Conservation (phyloP, 1,140 invertebrate species). For the Camponotus vicinus region DNA sequence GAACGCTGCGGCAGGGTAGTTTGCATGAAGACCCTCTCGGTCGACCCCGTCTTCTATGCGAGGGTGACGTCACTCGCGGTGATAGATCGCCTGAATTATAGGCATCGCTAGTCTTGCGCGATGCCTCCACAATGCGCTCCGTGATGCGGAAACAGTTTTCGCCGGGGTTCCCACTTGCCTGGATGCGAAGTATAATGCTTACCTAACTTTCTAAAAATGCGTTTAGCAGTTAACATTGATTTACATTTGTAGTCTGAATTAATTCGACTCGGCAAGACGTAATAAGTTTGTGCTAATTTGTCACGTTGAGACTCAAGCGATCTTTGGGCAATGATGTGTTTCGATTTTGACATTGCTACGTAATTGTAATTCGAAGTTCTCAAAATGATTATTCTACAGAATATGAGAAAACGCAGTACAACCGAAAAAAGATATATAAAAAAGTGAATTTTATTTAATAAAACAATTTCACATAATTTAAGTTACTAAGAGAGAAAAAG, state of each 20-base stretch:
- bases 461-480: too few species aligned
- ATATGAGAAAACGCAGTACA: too few species aligned
- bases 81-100: constrained; percentile 76
- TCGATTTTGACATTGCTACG: neutral
- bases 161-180: constrained; percentile 10
- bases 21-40: constrained; percentile 72
- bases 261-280: neutral
- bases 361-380: neutral
- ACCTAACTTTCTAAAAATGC: constrained; percentile 2
- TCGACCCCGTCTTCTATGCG: constrained; percentile 52
- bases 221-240: constrained; percentile 18
- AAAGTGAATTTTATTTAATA: too few species aligned
- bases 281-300: neutral
- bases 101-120: constrained; percentile 55
- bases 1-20: constrained; percentile 68
- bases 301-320: too few species aligned
- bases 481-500: too few species aligned
- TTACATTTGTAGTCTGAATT: neutral
- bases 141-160: constrained; percentile 55
- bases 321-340: neutral
- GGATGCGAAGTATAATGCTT: neutral
- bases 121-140: constrained; percentile 1
- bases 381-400: neutral
- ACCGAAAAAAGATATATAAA: too few species aligned
- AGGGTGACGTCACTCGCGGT: constrained; percentile 68